These are phyloP conservation scores for Leptonema lineaticorne DNA, from an alignment of 1,140 invertebrate genomes.

Conservation along the genomic window DNA sequence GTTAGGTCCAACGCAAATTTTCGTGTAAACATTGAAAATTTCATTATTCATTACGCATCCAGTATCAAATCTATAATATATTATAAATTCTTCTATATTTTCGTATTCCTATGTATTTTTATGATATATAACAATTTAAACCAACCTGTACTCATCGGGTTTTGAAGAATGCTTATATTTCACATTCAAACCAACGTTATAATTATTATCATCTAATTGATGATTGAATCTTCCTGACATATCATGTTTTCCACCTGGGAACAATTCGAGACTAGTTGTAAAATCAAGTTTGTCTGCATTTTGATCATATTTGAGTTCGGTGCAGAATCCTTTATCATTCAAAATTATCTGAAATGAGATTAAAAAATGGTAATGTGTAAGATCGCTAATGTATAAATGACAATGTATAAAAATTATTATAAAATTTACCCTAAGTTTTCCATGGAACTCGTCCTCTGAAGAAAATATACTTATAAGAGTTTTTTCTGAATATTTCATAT, in stretches of 20 bases:
- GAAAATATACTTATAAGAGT: no score
- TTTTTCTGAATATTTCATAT: conserved; percentile 51
- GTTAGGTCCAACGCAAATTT: conserved; percentile 53
- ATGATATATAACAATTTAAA: neutral
- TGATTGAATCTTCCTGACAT: conserved; percentile 60
- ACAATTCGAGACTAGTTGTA: conserved; percentile 60
- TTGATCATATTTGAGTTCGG: conserved; percentile 58
- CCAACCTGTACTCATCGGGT: conserved; percentile 41
- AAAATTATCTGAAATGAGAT: conserved; percentile 46
- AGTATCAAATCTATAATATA: conserved; percentile 55
- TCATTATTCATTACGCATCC: conserved; percentile 54
- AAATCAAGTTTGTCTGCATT: conserved; percentile 63
- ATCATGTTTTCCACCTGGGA: conserved; percentile 64
- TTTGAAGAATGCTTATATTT: conserved; percentile 51
- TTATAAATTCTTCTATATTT: neutral
- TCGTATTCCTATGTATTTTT: neutral
- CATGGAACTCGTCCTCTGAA: conserved; percentile 60
- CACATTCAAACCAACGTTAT: conserved; percentile 54
- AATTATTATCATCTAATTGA: conserved; percentile 55
- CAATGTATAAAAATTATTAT: no score
- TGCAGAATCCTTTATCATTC: conserved; percentile 60
- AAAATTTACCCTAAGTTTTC: conserved; percentile 55
- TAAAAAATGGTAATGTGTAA: neutral
- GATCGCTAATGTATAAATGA: no score
- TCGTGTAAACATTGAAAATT: conserved; percentile 56